These are phyloP conservation scores for Zaprionus bogoriensis DNA, from an alignment of 2,888 invertebrate species.

Conservation along the genomic window DNA sequence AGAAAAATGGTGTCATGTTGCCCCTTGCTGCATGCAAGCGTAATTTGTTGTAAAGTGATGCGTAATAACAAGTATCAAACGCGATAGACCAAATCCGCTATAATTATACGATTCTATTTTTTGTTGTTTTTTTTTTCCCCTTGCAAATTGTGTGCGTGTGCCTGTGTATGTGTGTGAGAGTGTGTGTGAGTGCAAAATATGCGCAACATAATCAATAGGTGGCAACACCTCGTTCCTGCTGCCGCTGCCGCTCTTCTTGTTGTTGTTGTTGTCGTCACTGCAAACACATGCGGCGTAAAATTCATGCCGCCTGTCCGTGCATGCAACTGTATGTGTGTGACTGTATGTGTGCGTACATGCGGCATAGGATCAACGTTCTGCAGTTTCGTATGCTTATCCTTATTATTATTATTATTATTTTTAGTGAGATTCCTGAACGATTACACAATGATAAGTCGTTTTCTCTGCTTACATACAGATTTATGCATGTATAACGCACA, in stretches of 20 bases:
- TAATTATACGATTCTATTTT: neutral
- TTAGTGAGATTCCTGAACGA: neutral
- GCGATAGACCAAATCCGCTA: neutral
- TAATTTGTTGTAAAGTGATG: slow-evolving; percentile 31
- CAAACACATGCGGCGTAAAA: slow-evolving; percentile 45
- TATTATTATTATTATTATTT: neutral
- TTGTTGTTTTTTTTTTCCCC: slow-evolving; percentile 5
- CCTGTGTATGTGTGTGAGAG: neutral
- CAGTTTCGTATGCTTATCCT: neutral
- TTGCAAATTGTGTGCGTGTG: slow-evolving; percentile 5
- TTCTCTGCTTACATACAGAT: neutral
- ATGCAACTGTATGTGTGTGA: neutral
- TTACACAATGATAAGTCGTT: slow-evolving; percentile 11
- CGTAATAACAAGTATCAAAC: slow-evolving; percentile 1
- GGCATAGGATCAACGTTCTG: slow-evolving; percentile 36
- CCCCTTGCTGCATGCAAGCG: slow-evolving; percentile 6
- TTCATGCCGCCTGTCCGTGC: slow-evolving; percentile 32
- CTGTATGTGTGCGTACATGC: slow-evolving; percentile 1
- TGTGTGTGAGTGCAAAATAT: slow-evolving; percentile 39
- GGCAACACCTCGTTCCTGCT: slow-evolving; percentile 39
- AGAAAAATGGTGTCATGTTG: slow-evolving; percentile 68
- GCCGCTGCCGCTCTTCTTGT: too few species aligned
- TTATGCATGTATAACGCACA: neutral
- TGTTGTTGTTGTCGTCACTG: slow-evolving; percentile 20
- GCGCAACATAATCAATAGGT: slow-evolving; percentile 69